A percentile compares a stretch with the other conserved stretches of the same genome.
phyloP scores from a whole-genome alignment of 2,888 invertebrate genomes.

The Metacarcinus magister region DNA sequence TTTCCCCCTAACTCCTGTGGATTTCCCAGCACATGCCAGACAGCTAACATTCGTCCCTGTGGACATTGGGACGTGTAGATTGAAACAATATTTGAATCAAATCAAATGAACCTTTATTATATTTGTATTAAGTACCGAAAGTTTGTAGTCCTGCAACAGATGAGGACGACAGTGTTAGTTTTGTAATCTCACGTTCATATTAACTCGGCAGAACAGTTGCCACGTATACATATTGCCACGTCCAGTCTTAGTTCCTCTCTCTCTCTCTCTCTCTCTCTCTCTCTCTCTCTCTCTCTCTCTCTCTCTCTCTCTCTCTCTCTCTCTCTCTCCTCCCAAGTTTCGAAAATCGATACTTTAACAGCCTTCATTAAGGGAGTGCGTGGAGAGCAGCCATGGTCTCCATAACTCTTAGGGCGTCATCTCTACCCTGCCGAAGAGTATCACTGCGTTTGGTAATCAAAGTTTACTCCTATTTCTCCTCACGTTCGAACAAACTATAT shows the following conservation, averaged over 20 bases:
- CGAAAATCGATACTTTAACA: conserved; percentile 53
- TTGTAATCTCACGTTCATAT: not conserved
- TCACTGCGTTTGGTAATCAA: not conserved
- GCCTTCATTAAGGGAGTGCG: conserved; percentile 46
- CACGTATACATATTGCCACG: not conserved
- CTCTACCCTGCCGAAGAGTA: not conserved
- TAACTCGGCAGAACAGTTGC: not conserved
- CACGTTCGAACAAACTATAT: not conserved
- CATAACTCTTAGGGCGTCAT: conserved; percentile 49
- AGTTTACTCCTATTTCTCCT: not conserved
- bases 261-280: conserved; percentile 19
- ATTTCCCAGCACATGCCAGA: conserved; percentile 4
- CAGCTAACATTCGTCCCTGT: not conserved
- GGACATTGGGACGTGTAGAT: not conserved
- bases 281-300: conserved; percentile 45
- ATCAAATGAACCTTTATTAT: not conserved
- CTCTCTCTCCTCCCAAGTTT: conserved; percentile 10
- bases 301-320: conserved; percentile 3
- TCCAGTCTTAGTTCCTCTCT: not conserved
- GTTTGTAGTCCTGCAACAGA: not conserved
- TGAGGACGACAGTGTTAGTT: not conserved
- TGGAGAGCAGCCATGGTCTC: conserved; percentile 46
- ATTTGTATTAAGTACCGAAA: not conserved
- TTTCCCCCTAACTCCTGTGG: not conserved
- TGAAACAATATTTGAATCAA: not conserved